These are phyloP conservation scores for Hypothenemus hampei DNA, from an alignment of 1,140 invertebrate species.

Conservation along the genomic window DNA sequence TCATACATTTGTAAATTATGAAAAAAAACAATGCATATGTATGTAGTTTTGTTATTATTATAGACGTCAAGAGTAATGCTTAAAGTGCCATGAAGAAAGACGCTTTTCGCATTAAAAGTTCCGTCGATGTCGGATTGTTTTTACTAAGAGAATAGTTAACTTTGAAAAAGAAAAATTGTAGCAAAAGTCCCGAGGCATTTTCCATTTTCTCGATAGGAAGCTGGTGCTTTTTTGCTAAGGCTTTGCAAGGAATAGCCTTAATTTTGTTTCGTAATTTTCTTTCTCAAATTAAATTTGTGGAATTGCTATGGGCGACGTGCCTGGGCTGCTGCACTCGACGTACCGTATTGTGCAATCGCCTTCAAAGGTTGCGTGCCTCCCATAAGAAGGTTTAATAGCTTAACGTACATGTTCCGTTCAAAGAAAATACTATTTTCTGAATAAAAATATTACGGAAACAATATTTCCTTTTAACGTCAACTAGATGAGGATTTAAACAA, in stretches of 20 bases:
- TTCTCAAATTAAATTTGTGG: constrained; percentile 24
- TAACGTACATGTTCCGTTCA: neutral
- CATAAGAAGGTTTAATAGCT: constrained; percentile 12
- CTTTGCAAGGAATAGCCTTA: constrained; percentile 20
- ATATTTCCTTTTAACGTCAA: no score
- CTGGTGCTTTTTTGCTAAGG: no score
- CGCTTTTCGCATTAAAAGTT: neutral
- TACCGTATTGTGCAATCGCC: constrained; percentile 15
- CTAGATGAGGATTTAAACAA: no score
- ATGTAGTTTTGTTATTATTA: no score
- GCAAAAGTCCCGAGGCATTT: constrained; percentile 1
- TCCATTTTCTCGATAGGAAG: constrained; percentile 3
- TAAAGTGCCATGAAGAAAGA: neutral
- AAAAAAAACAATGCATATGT: no score
- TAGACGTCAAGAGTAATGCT: no score
- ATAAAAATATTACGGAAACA: no score
- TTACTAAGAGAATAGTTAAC: constrained; percentile 9
- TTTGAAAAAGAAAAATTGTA: constrained; percentile 3
- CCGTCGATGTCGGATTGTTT: neutral
- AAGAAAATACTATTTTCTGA: no score
- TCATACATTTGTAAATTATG: no score
- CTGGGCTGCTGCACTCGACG: constrained; percentile 14
- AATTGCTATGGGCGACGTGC: constrained; percentile 25
- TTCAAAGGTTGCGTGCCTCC: constrained; percentile 10
- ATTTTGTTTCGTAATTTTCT: constrained; percentile 24